phyloP scores from a whole-genome alignment of 2,797 vertebrate species.

The Choloepus didactylus region DNA sequence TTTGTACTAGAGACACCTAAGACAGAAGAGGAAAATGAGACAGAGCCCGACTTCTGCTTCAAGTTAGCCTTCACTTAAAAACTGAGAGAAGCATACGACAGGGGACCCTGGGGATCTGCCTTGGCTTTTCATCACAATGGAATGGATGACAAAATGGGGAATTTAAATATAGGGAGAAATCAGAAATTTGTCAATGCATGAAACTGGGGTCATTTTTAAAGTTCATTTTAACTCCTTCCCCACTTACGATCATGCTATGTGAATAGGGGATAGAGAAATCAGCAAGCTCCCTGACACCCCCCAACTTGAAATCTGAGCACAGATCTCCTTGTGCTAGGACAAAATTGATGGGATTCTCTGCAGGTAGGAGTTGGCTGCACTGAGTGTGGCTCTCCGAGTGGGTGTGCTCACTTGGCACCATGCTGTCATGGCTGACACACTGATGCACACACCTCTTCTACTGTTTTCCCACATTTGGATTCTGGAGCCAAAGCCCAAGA shows the following conservation, averaged over 20 bases:
- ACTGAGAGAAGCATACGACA: background rate
- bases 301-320: background rate
- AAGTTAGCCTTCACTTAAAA: background rate
- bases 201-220: background rate
- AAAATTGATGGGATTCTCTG: background rate
- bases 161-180: conserved; percentile 26
- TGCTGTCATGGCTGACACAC: rapidly evolving
- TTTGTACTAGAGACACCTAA: background rate
- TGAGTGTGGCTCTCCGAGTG: background rate
- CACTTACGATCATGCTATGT: background rate
- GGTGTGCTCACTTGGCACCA: rapidly evolving
- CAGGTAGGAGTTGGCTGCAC: background rate
- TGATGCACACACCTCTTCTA: background rate
- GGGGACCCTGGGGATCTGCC: background rate
- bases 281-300: background rate
- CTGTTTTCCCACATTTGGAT: background rate
- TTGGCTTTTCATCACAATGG: background rate
- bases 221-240: background rate
- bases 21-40: background rate
- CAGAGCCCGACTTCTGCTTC: background rate
- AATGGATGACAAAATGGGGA: background rate
- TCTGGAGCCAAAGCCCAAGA: background rate
- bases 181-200: background rate
- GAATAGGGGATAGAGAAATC: background rate
- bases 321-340: background rate